Evolutionary conservation across 2,888 invertebrate species (phyloP), one percentile per base, ranked within the genome.

Genomic region (Seira ritae): DNA sequence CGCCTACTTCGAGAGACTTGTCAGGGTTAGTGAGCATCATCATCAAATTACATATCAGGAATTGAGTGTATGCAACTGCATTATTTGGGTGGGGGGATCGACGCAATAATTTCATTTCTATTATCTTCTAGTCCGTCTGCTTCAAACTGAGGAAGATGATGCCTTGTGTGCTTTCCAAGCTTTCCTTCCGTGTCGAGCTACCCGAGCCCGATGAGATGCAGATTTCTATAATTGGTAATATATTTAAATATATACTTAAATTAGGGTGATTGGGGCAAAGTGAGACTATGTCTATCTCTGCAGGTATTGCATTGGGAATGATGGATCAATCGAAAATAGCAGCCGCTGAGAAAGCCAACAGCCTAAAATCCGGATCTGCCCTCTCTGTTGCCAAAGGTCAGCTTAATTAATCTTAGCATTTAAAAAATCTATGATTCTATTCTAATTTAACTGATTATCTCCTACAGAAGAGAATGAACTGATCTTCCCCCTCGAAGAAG

Each of bases 141-240:
- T 98, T 97, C 91, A 98, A 98, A 91, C 92, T 98, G 89, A 93
- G 98, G 12, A 93, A 95, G 15, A 94, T 97, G 94, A 94, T 95
- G 84, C 98, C 98, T 0, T 96, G 96, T 91, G 96, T 96, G 17
- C 92, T 98, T 19, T 95, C 95, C 86, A 94, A 96, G 90, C 92
- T 97, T 37, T 93, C 94, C 89, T 96, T 97, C 91, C 93, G 95
- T 85, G 93, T 98, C 0, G 96, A 96, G 88, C 92, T 98, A 87
- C 96, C 97, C 0, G 97, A 98, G 91, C 95, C 96, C 80, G 95
- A 95, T 89, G 94, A 94, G 90, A 91, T 94, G 78, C 94, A 94
- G 87, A 90, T 93, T 24, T 92, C 92, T 81, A 91, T 93, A 20
- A 91, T 92, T 85, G 93, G 94, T 93, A 91, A 84, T 87, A 69